Base-by-base conservation (phyloP, 2,113 vertebrate species). In the Indicator maculatus region DNA sequence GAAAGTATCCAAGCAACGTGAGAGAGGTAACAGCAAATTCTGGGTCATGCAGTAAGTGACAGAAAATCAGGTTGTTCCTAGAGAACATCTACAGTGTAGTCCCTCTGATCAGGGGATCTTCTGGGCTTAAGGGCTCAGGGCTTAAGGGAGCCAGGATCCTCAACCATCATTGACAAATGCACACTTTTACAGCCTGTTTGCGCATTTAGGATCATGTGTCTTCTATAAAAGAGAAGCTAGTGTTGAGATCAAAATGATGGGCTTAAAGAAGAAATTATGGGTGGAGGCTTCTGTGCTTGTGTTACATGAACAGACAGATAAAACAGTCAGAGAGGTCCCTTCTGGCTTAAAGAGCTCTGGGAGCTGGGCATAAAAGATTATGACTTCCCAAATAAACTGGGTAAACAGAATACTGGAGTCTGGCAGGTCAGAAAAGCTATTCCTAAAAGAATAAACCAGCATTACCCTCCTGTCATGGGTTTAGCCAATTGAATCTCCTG, bases 161-260 rank as follows among this genome's bases (percentile, higher is more conserved):
- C 63, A 96, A 69, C 20, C 39, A 59, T 31, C 38, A 59, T 11
- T 88, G 92, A 84, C 83, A 94, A 94, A 76, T 82, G 27, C 27
- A 12, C 1, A 2, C 13, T 89, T 92, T 84, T 88, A 31, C n/a
- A 76, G 13, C 17, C 47, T 79, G 4, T 61, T 92, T 75, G 88
- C 69, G 44, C 65, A 88, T 92, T 96, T 80, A 88, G 77, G 61
- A 53, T 86, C 81, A 69, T n/a, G 44, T 59, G 18, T 47, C 61
- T 65, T 72, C 66, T 75, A 52, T 64, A 55, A 88, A 88, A 88
- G 7, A 64, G 55, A 65, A 75, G 39, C 7, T 79, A 78, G 61
- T 39, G 36, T 65, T 87, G 50, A 79, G 39, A 63, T 55, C 14
- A 61, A 94, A 89, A 36, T 31, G 39, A 52, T 63, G 59, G 45